A percentile compares a stretch with the other conserved stretches of the same genome.
Evolutionary conservation across 2,888 invertebrate genomes (phyloP).

Genomic region (Campoletis raptor): DNA sequence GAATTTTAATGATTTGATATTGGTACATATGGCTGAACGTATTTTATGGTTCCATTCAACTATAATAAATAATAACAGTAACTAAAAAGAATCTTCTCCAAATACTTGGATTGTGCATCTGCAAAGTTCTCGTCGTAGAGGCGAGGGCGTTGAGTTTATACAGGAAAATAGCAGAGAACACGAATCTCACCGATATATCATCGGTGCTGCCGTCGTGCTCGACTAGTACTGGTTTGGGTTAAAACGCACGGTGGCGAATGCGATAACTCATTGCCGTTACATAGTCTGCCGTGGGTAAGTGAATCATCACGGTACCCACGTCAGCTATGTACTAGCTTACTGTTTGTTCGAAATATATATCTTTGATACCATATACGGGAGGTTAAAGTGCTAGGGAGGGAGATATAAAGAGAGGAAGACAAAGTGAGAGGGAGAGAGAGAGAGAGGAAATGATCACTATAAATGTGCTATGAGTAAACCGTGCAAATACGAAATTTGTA

Average conservation of each 20-base stretch:
- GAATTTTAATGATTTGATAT: neutral
- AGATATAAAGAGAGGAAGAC: neutral
- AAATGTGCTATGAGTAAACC: slow-evolving; percentile 10
- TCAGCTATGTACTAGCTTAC: slow-evolving; percentile 39
- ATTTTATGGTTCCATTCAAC: neutral
- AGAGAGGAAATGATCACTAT: neutral
- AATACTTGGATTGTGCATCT: slow-evolving; percentile 30
- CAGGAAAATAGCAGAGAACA: slow-evolving; percentile 41
- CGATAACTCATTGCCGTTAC: slow-evolving; percentile 65
- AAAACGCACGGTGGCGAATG: slow-evolving; percentile 59
- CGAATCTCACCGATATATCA: slow-evolving; percentile 65
- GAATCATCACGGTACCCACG: slow-evolving; percentile 65
- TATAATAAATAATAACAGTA: slow-evolving; percentile 15
- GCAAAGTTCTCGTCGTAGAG: slow-evolving; percentile 17
- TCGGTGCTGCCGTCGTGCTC: slow-evolving; percentile 35
- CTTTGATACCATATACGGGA: neutral
- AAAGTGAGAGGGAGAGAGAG: neutral
- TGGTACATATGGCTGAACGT: neutral
- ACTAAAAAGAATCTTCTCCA: slow-evolving; percentile 7
- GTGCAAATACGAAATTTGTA: slow-evolving; percentile 29
- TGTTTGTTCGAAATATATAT: slow-evolving; percentile 29
- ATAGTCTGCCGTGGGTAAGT: slow-evolving; percentile 58
- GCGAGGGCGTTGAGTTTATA: slow-evolving; percentile 23
- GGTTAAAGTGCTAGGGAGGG: neutral
- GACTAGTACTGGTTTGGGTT: slow-evolving; percentile 44